Evolutionary conservation across 2,797 vertebrate genomes (phyloP), one percentile per base, ranked within the genome.

Genomic region (Xenentodon cancila): DNA sequence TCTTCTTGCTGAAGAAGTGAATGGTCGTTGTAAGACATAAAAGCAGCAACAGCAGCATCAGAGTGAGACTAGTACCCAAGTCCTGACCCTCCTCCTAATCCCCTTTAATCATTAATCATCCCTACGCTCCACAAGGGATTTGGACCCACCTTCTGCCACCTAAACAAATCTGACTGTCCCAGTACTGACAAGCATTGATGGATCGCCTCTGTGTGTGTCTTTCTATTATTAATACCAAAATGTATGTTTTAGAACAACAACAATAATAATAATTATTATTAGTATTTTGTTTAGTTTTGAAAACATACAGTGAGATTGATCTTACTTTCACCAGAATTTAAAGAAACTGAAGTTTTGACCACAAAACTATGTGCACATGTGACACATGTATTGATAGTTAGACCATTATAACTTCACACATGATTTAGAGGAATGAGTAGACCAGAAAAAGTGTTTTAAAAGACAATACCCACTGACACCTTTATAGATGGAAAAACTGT

Each of bases 61-160:
- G 71, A 81, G 72, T 71, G 77, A 85, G 79, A 64, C 75, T 46
- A 64, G 69, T 77, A 78, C 52, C 75, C 85, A 53, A 81, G 71
- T 73, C 77, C 73, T 90, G 81, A 88, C 88, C 87, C 84, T 88
- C 73, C 61, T 67, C 30, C 76, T 94, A 94, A 94, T 94, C 92
- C 84, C 74, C 73, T 88, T 83, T 94, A 92, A 91, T 92, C 92
- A 90, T 91, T 93, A 91, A 92, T 92, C 89, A 91, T 83, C 73
- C 85, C 90, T 84, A 69, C 77, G 81, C 84, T 72, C 79, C 54
- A 72, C 63, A 44, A 73, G 74, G 90, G 93, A 92, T 94, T 94
- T 93, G 74, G 73, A 83, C 73, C 75, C 69, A 86, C 92, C 92
- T 92, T 92, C 92, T 93, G 92, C 85, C 84, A 86, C 87, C 81